These are phyloP conservation scores for Metopia argyrocephala DNA, from an alignment of 2,888 invertebrate species.

Conservation along the genomic window DNA sequence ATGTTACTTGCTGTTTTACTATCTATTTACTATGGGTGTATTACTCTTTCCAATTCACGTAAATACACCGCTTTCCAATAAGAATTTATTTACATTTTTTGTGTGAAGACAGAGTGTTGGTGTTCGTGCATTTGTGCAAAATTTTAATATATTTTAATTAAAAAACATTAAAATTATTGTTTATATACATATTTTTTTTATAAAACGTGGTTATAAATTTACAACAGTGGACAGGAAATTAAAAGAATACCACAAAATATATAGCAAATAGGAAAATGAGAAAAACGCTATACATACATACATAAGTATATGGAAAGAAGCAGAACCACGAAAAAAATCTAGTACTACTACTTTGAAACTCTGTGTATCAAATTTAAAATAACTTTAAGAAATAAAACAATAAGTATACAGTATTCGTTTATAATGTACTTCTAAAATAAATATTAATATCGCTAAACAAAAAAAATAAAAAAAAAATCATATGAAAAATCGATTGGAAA, in stretches of 20 bases:
- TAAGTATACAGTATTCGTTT: slow-evolving; percentile 38
- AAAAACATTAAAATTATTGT: slow-evolving; percentile 42
- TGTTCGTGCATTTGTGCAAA: slow-evolving; percentile 57
- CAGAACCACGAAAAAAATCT: not conserved
- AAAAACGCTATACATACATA: slow-evolving; percentile 21
- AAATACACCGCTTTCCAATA: slow-evolving; percentile 70
- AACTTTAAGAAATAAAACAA: no score
- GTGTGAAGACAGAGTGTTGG: slow-evolving; percentile 70
- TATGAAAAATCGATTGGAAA: slow-evolving; percentile 78
- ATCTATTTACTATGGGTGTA: slow-evolving; percentile 49
- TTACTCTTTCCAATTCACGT: slow-evolving; percentile 65
- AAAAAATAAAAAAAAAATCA: slow-evolving; percentile 68
- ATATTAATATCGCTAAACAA: slow-evolving; percentile 29
- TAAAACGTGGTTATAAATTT: slow-evolving; percentile 51
- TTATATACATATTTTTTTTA: slow-evolving; percentile 39
- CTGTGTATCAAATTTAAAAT: no score
- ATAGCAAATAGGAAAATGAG: not conserved
- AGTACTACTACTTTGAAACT: no score
- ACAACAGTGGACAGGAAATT: slow-evolving; percentile 35
- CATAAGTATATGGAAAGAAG: slow-evolving; percentile 13
- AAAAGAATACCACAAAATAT: slow-evolving; percentile 3
- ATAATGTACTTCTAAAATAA: slow-evolving; percentile 13
- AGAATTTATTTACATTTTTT: slow-evolving; percentile 74
- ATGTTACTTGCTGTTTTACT: slow-evolving; percentile 25
- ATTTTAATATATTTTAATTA: slow-evolving; percentile 68